Evolutionary conservation across 2,888 invertebrate species (phyloP).

Genomic region (Erannis defoliaria): DNA sequence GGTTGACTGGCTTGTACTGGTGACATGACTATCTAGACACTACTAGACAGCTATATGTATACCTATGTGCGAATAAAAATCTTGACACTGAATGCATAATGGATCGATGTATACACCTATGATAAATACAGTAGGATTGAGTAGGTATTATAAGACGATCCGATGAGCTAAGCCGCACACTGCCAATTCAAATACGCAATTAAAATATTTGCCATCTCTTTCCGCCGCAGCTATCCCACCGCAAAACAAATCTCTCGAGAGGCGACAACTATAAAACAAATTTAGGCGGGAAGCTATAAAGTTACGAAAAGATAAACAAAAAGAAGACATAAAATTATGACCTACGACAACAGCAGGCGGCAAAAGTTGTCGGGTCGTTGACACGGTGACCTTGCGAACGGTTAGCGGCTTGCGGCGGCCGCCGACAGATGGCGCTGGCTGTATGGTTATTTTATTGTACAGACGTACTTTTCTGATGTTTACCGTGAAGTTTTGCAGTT

Average conservation of each 20-base stretch:
- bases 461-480: neutral
- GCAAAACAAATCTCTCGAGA: conserved; percentile 16
- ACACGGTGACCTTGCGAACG: conserved; percentile 81
- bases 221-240: conserved; percentile 4
- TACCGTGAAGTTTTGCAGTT: conserved; percentile 3
- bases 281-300: conserved; percentile 80
- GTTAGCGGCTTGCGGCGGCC: conserved; percentile 60
- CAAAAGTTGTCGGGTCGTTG: conserved; percentile 85
- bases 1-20: too few relatives aligned
- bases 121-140: conserved; percentile 13
- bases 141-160: conserved; percentile 12
- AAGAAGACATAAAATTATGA: conserved; percentile 87
- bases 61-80: neutral
- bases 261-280: conserved; percentile 58
- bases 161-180: conserved; percentile 6
- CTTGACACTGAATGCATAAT: conserved; percentile 2
- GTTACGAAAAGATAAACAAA: conserved; percentile 86
- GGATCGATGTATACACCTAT: conserved; percentile 15
- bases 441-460: conserved; percentile 37
- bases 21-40: too few relatives aligned
- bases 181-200: conserved; percentile 28
- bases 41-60: too few relatives aligned
- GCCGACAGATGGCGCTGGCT: conserved; percentile 73
- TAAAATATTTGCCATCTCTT: conserved; percentile 24
- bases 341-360: conserved; percentile 86